Evolutionary conservation across 2,113 vertebrate species (phyloP).

Genomic region (Carlito syrichta): DNA sequence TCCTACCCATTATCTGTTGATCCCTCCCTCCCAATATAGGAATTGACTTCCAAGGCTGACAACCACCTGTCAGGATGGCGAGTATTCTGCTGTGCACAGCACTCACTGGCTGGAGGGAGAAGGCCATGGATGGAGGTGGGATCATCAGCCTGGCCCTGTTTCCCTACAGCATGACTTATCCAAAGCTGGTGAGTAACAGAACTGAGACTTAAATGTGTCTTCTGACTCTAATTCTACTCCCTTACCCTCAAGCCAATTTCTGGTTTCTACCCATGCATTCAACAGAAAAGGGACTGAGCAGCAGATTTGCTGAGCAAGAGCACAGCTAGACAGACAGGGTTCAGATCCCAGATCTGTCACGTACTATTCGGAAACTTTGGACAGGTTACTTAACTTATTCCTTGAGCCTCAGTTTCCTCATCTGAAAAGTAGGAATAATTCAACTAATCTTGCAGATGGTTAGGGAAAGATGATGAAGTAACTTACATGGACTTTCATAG

Average conservation of each 20-base stretch:
- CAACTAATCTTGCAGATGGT: neutral
- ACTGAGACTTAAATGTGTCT: neutral
- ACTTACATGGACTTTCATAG: neutral
- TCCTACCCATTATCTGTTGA: neutral
- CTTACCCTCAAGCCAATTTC: neutral
- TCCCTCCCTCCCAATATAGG: neutral
- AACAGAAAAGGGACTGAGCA: neutral
- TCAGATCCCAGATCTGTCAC: neutral
- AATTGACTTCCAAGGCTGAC: neutral
- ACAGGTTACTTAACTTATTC: neutral
- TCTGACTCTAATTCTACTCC: neutral
- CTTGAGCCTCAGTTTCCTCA: neutral
- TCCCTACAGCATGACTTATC: neutral
- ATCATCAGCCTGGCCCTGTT: neutral
- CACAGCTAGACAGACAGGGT: neutral
- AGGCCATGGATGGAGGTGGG: rapidly evolving
- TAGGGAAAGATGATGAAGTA: neutral
- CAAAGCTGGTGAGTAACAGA: neutral
- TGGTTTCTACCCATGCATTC: neutral
- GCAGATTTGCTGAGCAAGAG: too few relatives aligned
- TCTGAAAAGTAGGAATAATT: neutral
- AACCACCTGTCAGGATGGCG: neutral
- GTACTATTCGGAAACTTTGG: neutral
- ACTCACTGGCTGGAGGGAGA: neutral
- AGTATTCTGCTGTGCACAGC: rapidly evolving